phyloP scores from a whole-genome alignment of 2,113 vertebrate species.

The Seriola quinqueradiata region DNA sequence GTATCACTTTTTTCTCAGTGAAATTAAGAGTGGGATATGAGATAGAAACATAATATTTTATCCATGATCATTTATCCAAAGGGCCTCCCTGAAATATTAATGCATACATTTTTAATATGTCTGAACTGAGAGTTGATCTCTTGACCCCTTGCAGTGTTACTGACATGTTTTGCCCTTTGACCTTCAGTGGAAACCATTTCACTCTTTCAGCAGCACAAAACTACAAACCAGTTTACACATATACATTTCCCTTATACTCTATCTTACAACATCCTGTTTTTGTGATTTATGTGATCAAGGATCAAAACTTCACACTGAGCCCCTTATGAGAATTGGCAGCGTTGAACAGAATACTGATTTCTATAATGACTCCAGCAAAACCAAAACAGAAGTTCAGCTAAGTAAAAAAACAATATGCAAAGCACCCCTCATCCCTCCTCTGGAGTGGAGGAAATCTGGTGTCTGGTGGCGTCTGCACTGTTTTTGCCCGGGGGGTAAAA shows the following conservation, averaged over 20 bases:
- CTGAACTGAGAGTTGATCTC: slow-evolving; percentile 8
- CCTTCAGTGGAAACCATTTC: neutral
- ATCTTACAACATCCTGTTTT: slow-evolving; percentile 2
- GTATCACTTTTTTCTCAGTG: slow-evolving; percentile 30
- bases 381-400: slow-evolving; percentile 52
- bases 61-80: neutral
- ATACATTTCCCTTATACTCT: neutral
- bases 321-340: slow-evolving; percentile 25
- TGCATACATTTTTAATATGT: slow-evolving; percentile 23
- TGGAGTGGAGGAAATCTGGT: slow-evolving; percentile 44
- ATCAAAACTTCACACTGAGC: slow-evolving; percentile 31
- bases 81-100: slow-evolving; percentile 23
- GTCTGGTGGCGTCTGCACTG: slow-evolving; percentile 46
- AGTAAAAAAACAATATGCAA: slow-evolving; percentile 46
- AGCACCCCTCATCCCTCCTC: slow-evolving; percentile 35
- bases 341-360: slow-evolving; percentile 50
- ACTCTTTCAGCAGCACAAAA: neutral
- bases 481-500: slow-evolving; percentile 52
- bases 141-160: neutral
- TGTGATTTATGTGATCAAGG: slow-evolving; percentile 42
- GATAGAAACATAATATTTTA: slow-evolving; percentile 34
- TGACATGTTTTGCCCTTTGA: slow-evolving; percentile 13
- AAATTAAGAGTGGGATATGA: slow-evolving; percentile 43
- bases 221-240: neutral
- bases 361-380: slow-evolving; percentile 40